phyloP scores from a whole-genome alignment of 2,113 vertebrate genomes.

The Cryptotis parvus region DNA sequence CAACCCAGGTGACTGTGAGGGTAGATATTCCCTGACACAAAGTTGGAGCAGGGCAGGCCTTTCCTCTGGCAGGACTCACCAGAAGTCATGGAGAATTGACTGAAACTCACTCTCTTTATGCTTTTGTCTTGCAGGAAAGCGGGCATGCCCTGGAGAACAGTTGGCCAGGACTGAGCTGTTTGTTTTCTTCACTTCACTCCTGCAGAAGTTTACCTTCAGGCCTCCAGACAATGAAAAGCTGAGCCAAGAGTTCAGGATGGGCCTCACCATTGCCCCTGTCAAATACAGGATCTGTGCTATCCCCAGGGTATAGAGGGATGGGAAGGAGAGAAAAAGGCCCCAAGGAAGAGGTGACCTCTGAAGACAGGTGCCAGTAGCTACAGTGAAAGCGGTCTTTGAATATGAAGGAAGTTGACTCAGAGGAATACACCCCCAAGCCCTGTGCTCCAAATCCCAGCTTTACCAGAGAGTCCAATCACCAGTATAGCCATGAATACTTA shows the following conservation, averaged over 20 bases:
- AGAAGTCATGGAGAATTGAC: too few relatives aligned
- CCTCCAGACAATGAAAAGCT: conserved; percentile 73
- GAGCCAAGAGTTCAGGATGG: conserved; percentile 62
- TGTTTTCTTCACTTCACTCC: conserved; percentile 89
- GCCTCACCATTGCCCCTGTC: conserved; percentile 74
- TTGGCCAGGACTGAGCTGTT: conserved; percentile 92
- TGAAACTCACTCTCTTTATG: not conserved
- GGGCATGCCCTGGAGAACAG: conserved; percentile 90
- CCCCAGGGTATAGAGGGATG: conserved; percentile 36
- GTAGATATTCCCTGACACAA: too few relatives aligned
- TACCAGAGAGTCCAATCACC: too few relatives aligned
- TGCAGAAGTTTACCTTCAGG: conserved; percentile 90
- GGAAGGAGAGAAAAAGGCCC: not conserved
- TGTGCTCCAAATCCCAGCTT: not conserved
- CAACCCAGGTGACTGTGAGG: too few relatives aligned
- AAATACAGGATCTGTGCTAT: conserved; percentile 86
- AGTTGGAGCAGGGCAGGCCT: not conserved
- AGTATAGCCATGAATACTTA: too few relatives aligned
- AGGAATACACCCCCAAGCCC: not conserved
- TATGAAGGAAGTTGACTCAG: not conserved
- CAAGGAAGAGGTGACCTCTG: not conserved
- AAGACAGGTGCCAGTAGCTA: not conserved
- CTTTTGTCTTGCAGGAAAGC: conserved; percentile 86
- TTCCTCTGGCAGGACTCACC: not conserved
- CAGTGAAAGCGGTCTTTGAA: not conserved